These are phyloP conservation scores for Ariopsis seemanni DNA, from an alignment of 2,113 vertebrate genomes.

Conservation along the genomic window DNA sequence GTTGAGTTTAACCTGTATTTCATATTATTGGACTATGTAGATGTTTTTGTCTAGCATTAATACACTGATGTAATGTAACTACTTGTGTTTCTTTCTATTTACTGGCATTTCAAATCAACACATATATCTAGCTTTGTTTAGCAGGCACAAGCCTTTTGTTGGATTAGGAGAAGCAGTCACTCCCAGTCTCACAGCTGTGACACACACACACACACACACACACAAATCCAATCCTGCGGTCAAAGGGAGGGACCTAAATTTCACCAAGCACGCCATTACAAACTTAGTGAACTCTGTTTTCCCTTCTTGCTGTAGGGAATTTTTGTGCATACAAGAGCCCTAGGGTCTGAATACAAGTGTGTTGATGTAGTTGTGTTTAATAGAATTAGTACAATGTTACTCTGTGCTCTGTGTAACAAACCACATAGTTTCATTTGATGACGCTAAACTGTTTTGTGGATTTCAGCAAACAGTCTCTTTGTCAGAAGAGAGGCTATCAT, in stretches of 20 bases:
- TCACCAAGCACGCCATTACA: conserved; percentile 61
- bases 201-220: conserved; percentile 59
- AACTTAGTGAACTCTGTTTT: conserved; percentile 76
- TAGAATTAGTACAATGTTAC: background rate
- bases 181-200: conserved; percentile 74
- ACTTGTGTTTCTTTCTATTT: background rate
- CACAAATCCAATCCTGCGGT: conserved; percentile 67
- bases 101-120: conserved; percentile 9
- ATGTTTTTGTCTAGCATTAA: background rate
- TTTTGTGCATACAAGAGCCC: conserved; percentile 52
- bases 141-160: conserved; percentile 72
- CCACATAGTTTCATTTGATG: background rate
- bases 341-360: conserved; percentile 3
- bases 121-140: conserved; percentile 66
- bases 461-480: conserved; percentile 24
- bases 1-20: background rate
- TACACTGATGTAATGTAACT: background rate
- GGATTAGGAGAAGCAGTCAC: conserved; percentile 64
- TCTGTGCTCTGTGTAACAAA: background rate
- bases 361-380: conserved; percentile 1
- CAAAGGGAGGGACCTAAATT: conserved; percentile 74
- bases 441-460: background rate
- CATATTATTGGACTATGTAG: background rate
- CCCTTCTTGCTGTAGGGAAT: conserved; percentile 61
- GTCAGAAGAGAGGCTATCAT: background rate